Percentiles rank a stretch among this genome's conserved stretches.
Conservation (phyloP, 1,140 invertebrate genomes). For the Phymorhynchus buccinoides region DNA sequence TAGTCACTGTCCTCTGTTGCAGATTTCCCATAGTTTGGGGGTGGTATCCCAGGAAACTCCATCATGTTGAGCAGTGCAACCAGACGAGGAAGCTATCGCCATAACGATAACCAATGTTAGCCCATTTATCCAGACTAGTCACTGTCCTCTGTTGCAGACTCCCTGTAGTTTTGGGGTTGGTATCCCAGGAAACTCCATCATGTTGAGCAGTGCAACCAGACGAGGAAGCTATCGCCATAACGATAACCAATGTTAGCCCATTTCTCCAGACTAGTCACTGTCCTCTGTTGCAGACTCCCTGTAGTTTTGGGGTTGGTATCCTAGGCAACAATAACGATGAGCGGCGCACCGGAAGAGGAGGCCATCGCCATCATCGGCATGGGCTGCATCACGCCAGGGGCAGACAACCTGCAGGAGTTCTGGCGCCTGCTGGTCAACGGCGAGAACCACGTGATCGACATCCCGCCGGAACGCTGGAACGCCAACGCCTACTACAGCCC, state of each 20-base stretch:
- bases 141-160: not conserved
- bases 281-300: not conserved
- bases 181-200: not conserved
- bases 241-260: not conserved
- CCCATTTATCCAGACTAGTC: not conserved
- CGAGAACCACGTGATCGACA: slow-evolving; percentile 63
- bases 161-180: not conserved
- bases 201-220: not conserved
- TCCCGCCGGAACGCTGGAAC: slow-evolving; percentile 59
- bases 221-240: not conserved
- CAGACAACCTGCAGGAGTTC: slow-evolving; percentile 58
- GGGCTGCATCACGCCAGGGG: slow-evolving; percentile 49
- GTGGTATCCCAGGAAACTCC: not conserved
- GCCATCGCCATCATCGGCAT: slow-evolving; percentile 52
- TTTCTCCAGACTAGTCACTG: not conserved
- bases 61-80: not conserved
- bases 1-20: not conserved
- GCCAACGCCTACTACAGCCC: slow-evolving; percentile 53
- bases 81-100: not conserved
- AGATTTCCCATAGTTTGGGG: not conserved
- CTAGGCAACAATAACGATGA: not conserved
- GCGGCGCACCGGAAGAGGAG: not conserved
- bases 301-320: not conserved
- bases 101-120: not conserved
- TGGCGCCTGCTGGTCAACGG: slow-evolving; percentile 61